Evolutionary conservation across 2,113 vertebrate genomes (phyloP).

Genomic region (Corythaixoides concolor): DNA sequence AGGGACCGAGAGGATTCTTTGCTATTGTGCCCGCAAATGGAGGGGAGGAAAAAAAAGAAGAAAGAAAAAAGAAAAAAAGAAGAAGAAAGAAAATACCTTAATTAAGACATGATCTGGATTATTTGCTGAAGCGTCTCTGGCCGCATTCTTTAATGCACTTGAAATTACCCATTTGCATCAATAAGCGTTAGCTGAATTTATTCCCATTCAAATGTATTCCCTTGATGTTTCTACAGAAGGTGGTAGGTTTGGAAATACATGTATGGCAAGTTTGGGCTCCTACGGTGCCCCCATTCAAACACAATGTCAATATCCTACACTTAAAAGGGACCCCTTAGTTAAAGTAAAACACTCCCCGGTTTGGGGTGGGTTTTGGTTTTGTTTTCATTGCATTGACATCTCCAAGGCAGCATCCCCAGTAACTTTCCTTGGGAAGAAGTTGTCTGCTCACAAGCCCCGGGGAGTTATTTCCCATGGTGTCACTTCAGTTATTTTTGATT

Average conservation of each 20-base stretch:
- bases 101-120: conserved; percentile 64
- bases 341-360: conserved; percentile 11
- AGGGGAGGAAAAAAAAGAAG: not conserved
- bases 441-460: not conserved
- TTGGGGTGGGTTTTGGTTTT: conserved; percentile 22
- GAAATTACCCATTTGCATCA: conserved; percentile 64
- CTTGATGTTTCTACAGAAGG: conserved; percentile 64
- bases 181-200: conserved; percentile 47
- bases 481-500: conserved; percentile 54
- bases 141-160: conserved; percentile 46
- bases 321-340: conserved; percentile 45
- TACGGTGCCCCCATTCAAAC: conserved; percentile 34
- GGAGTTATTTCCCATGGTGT: conserved; percentile 46
- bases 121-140: conserved; percentile 55
- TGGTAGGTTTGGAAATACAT: conserved; percentile 51
- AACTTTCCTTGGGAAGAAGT: conserved; percentile 53
- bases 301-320: conserved; percentile 58
- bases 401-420: conserved; percentile 18
- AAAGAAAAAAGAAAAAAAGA: not conserved
- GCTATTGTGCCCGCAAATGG: conserved; percentile 16
- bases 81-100: conserved; percentile 53
- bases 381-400: conserved; percentile 19
- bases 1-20: not conserved
- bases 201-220: conserved; percentile 62
- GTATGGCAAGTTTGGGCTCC: conserved; percentile 51